phyloP scores from a whole-genome alignment of 2,113 vertebrate species.

The Ivindomyrus marchei region DNA sequence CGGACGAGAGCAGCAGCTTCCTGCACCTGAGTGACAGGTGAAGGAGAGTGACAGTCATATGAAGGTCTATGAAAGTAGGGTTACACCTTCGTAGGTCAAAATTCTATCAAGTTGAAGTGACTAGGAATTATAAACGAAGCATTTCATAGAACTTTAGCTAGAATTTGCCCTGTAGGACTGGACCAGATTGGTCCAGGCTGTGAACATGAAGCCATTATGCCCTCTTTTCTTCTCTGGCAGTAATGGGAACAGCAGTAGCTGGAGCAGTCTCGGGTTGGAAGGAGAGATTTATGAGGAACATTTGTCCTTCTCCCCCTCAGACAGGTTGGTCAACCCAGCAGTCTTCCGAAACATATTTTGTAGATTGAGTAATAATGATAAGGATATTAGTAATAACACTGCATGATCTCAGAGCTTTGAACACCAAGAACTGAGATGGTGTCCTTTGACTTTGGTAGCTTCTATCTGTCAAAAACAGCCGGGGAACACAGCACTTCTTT shows the following conservation, averaged over 20 bases:
- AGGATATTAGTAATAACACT: conserved; percentile 31
- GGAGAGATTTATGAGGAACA: conserved; percentile 94
- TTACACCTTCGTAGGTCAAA: not conserved
- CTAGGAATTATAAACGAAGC: not conserved
- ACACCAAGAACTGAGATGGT: conserved; percentile 38
- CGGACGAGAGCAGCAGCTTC: conserved; percentile 95
- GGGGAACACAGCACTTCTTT: conserved; percentile 28
- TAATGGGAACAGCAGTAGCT: conserved; percentile 99
- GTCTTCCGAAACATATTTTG: not conserved
- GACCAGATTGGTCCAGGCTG: not conserved
- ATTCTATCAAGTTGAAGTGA: not conserved
- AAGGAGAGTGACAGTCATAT: not conserved
- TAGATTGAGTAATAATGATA: not conserved
- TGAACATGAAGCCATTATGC: conserved; percentile 18
- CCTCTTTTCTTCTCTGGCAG: conserved; percentile 82
- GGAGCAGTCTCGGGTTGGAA: conserved; percentile 99
- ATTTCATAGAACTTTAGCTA: not conserved
- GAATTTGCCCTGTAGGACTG: not conserved
- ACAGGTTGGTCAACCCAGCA: conserved; percentile 84
- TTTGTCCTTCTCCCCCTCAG: conserved; percentile 94
- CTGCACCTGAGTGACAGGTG: conserved; percentile 98
- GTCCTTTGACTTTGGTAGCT: conserved; percentile 28
- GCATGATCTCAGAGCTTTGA: conserved; percentile 68
- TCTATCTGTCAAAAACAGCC: conserved; percentile 24
- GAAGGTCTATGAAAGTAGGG: not conserved